Evolutionary conservation across 2,888 invertebrate species (phyloP).

Genomic region (Drosophila tripunctata): DNA sequence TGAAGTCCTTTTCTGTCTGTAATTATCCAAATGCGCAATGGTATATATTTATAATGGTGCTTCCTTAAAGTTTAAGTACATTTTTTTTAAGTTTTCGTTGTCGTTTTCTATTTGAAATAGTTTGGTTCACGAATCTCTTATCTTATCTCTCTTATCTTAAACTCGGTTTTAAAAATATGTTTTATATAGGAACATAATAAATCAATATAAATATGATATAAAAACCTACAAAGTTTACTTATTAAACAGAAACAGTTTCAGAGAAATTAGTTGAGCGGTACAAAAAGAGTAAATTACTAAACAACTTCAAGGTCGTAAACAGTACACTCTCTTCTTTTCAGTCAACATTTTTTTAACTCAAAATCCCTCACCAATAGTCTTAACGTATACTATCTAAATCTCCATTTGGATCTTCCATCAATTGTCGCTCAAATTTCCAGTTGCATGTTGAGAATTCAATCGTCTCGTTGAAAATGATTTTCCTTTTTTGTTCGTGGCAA

Average conservation of each 20-base stretch:
- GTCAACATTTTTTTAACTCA: neutral
- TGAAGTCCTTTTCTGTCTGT: neutral
- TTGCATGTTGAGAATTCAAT: constrained; percentile 24
- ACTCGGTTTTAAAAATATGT: too few relatives aligned
- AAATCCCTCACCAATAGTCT: neutral
- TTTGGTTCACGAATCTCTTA: too few relatives aligned
- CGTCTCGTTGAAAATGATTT: neutral
- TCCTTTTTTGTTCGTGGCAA: constrained; percentile 20
- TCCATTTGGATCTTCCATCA: constrained; percentile 5
- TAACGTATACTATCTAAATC: neutral
- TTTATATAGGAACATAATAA: too few relatives aligned
- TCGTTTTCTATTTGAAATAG: too few relatives aligned
- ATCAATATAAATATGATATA: too few relatives aligned
- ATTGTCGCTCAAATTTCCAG: constrained; percentile 30
- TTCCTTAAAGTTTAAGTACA: too few relatives aligned
- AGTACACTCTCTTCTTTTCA: neutral
- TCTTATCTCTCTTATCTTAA: too few relatives aligned
- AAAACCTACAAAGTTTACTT: too few relatives aligned
- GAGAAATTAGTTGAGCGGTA: too few relatives aligned
- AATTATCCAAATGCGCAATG: constrained; percentile 1
- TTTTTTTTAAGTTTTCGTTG: too few relatives aligned
- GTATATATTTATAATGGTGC: neutral
- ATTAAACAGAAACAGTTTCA: too few relatives aligned
- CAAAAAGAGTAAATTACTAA: neutral
- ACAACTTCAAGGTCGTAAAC: too few relatives aligned